Conservation (phyloP, 2,888 invertebrate genomes). For the Geotrupes spiniger region DNA sequence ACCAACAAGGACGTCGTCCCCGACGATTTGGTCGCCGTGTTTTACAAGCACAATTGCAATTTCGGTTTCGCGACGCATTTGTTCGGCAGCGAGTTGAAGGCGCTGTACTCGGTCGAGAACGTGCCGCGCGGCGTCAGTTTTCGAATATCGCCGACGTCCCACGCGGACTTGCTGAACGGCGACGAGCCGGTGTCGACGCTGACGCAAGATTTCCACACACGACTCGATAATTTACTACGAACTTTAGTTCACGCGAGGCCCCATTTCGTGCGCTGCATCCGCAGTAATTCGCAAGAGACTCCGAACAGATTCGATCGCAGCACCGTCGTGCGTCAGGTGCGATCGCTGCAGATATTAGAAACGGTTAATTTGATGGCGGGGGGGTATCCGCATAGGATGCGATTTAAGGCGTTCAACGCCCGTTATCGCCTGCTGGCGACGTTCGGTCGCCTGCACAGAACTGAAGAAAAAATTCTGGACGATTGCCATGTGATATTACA, state of each 20-base stretch:
- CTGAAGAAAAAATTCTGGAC: constrained; percentile 72
- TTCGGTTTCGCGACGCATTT: constrained; percentile 96
- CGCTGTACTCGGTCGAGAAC: constrained; percentile 69
- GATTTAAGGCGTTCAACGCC: constrained; percentile 87
- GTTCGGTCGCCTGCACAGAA: constrained; percentile 64
- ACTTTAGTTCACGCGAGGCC: constrained; percentile 91
- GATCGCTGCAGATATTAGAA: constrained; percentile 84
- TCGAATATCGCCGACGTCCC: constrained; percentile 86
- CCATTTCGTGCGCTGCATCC: constrained; percentile 90
- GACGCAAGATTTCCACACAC: constrained; percentile 93
- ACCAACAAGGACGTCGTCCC: constrained; percentile 91
- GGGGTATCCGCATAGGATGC: constrained; percentile 92
- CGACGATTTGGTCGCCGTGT: constrained; percentile 88
- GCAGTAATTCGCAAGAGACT: constrained; percentile 80
- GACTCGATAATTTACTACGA: constrained; percentile 86
- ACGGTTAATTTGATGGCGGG: constrained; percentile 94
- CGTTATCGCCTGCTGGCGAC: constrained; percentile 83
- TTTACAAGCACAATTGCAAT: constrained; percentile 88
- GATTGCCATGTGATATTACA: constrained; percentile 75
- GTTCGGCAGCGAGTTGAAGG: constrained; percentile 90
- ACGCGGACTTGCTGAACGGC: constrained; percentile 77
- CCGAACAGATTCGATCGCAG: constrained; percentile 81
- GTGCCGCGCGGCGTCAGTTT: constrained; percentile 78
- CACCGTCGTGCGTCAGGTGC: constrained; percentile 82
- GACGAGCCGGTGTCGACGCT: constrained; percentile 85